Evolutionary conservation across 2,888 invertebrate species (phyloP), one percentile per base, ranked within the genome.

Genomic region (Psylliodes chrysocephalus): DNA sequence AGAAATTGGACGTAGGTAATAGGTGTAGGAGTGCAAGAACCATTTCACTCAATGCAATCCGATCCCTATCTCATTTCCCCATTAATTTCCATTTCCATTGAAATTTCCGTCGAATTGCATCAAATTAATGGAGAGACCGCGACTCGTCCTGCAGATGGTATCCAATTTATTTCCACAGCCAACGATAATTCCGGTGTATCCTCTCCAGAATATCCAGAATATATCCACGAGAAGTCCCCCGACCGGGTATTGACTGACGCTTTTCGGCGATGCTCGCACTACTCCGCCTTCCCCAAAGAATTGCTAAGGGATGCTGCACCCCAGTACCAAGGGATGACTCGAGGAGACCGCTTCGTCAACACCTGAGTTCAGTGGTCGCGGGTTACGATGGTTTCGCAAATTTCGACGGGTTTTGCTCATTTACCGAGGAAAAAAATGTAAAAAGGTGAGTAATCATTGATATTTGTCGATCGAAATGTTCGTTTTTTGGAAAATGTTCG

Each of bases 271-370:
- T 68, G 51, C 65, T 78, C 79, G 79, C 73, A 71, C 69, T 65
- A 68, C 68, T 73, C 74, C 78, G 78, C 66, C 70, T 63, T n/a
- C 71, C 67, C 76, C 75, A 75, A 76, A 77, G 76, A 73, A 76
- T 64, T 66, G 73, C 74, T 73, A 70, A 75, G 78, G 78, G 80
- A 78, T 79, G 79, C 80, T 79, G 79, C 79, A 78, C 78, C 78
- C 78, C 79, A 79, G 77, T 77, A 76, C 76, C 78, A 76, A 75
- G 78, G 77, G 76, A 80, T 79, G 79, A 70, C 71, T 71, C 67
- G 69, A 64, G 73, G 72, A 68, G 72, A 67, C 66, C 70, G 66
- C 68, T 66, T 67, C 70, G 56, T 59, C 49, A 57, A 49, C 67
- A 63, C 71, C 71, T 69, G 71, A 69, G 64, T 49, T 44, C 65